A percentile compares a stretch with the other conserved stretches of the same genome.
phyloP scores from a whole-genome alignment of 2,113 vertebrate species.

The Rhinopithecus roxellana region DNA sequence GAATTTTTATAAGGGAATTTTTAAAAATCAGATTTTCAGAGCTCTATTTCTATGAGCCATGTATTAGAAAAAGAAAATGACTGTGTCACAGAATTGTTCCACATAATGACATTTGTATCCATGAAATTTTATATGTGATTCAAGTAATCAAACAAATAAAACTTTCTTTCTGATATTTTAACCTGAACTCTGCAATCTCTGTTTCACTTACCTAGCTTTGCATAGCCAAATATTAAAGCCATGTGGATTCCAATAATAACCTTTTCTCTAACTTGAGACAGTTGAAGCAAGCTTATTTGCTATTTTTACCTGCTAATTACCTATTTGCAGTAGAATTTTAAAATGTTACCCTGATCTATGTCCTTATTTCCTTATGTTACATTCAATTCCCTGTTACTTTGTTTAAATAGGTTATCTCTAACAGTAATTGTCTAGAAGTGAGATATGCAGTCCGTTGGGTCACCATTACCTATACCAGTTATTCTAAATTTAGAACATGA shows the following conservation, averaged over 20 bases:
- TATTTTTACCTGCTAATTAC: slow-evolving; percentile 63
- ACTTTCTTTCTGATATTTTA: background rate
- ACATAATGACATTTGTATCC: background rate
- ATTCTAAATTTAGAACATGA: slow-evolving; percentile 45
- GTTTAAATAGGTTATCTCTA: slow-evolving; percentile 39
- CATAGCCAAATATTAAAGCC: background rate
- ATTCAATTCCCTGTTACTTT: background rate
- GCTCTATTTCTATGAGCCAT: background rate
- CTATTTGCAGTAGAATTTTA: slow-evolving; percentile 45
- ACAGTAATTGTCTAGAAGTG: background rate
- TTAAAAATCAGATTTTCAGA: background rate
- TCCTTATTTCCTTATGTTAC: slow-evolving; percentile 20
- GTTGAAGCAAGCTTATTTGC: background rate
- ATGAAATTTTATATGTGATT: background rate
- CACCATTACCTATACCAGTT: background rate
- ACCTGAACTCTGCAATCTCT: background rate
- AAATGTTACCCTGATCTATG: background rate
- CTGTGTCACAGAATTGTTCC: background rate
- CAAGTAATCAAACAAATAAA: background rate
- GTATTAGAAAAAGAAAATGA: background rate
- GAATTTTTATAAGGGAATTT: background rate
- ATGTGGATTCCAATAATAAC: slow-evolving; percentile 25
- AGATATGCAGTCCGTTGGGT: background rate
- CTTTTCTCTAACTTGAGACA: background rate
- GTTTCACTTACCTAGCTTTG: background rate